These are phyloP conservation scores for Antedon bifida DNA, from an alignment of 35 echinoderm and acorn worm genomes.

Conservation along the genomic window DNA sequence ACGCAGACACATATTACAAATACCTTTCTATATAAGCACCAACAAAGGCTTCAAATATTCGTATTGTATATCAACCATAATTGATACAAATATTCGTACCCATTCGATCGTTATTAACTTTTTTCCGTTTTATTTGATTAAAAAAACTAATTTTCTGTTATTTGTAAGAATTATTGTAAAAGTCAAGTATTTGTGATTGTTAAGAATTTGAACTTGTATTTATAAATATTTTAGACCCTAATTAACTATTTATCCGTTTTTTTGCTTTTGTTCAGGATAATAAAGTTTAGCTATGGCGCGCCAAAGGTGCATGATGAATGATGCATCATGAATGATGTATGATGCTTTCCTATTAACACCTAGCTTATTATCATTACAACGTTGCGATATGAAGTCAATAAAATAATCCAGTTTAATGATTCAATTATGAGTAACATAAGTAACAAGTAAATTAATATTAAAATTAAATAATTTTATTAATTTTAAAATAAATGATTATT, in stretches of 20 bases:
- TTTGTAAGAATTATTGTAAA: not conserved
- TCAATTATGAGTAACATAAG: too few relatives aligned
- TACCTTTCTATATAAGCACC: not conserved
- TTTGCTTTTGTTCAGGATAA: too few relatives aligned
- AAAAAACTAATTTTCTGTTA: not conserved
- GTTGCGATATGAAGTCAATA: too few relatives aligned
- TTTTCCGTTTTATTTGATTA: not conserved
- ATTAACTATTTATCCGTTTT: not conserved
- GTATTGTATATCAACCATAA: not conserved
- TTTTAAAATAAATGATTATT: too few relatives aligned
- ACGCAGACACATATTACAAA: not conserved
- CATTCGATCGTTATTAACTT: not conserved
- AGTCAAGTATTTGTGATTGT: not conserved
- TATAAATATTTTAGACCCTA: not conserved
- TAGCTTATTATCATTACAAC: too few relatives aligned
- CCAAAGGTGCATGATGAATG: too few relatives aligned
- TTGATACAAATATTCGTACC: not conserved
- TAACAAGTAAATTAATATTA: too few relatives aligned
- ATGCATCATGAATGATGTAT: too few relatives aligned
- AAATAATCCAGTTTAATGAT: too few relatives aligned
- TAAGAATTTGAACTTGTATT: not conserved
- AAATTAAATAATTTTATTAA: too few relatives aligned
- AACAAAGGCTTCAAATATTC: not conserved
- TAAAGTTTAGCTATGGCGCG: too few relatives aligned
- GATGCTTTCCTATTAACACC: too few relatives aligned